Base-by-base conservation (phyloP, 1,140 invertebrate species). In the Galleria mellonella region DNA sequence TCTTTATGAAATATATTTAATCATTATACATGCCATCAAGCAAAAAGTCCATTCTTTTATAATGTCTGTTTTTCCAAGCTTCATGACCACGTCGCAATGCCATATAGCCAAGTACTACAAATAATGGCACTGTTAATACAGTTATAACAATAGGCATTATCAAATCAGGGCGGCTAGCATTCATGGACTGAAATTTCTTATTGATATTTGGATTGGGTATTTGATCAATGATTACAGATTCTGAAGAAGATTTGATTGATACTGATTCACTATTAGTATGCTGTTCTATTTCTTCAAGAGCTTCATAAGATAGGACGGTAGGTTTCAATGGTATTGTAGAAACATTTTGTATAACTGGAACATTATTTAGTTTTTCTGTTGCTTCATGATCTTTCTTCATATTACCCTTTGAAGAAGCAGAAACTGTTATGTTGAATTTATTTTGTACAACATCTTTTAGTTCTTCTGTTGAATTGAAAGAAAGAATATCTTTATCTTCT, bases 11-110 rank as follows among this genome's bases (percentile, higher is more conserved):
- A 36, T 39, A 41, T 11, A 0, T 58, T 74, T 83, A 92, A 60
- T 92, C 92, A 85, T 94, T 92, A 61, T 94, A 94, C 90, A 94
- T 93, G 53, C 92, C 93, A 77, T 94, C 92, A 51, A 94, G 90
- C 6, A 94, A 84, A 72, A 92, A 93, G 82, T 94, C 92, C 93
- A 94, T 93, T 63, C 92, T 86, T 51, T 91, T 88, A 61, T 94
- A 94, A 73, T 94, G 92, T 60, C 92, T 87, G 51, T 93, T 91
- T 53, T 91, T 89, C 92, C 92, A 93, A 66, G 91, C 92, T 67
- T 94, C 92, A 70, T 88, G 86, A 5, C 91, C 89, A 56, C 88
- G 78, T 71, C 89, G 91, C 43, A 92, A 88, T 10, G 91, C 79
- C 71, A 91, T 72, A 44, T 90, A 90, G 30, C 88, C 79, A 32